Base-by-base conservation (phyloP, 2,888 invertebrate species). In the Ptilodon capucinus region DNA sequence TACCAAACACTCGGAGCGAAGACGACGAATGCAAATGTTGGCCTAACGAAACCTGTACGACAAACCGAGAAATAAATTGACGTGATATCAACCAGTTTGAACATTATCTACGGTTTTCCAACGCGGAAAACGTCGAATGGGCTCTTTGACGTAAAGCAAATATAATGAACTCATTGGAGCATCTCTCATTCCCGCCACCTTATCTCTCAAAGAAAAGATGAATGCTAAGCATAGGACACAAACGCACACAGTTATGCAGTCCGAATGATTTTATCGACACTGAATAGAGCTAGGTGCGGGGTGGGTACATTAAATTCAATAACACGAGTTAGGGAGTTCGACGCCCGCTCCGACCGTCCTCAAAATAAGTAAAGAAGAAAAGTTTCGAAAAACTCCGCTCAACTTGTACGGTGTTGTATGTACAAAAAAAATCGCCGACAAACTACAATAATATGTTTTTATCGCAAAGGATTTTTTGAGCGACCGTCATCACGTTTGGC, bases 231-330 rank as follows among this genome's bases (percentile, higher is more conserved):
- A 6, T 40, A 54, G 48, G 51, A 54, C 52, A 50, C 53, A 56
- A 57, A 60, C 55, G 55, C 57, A 54, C 51, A 65, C 54, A 64
- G 70, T 61, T 68, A 71, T 68, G 60, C 61, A 68, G 58, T 76
- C 74, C 73, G 72, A 81, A 79, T 83, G 82, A 85, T 84, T 81
- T 81, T 80, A 82, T 85, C 80, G 79, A 73, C 77, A 78, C 77
- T 76, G 81, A 81, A 81, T 80, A 78, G 79, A 79, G 72, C 76
- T 82, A 82, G 79, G 81, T 79, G 79, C 74, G 74, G 70, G 74
- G 73, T 81, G 81, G 84, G 85, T 87, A 88, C 85, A 88, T 89
- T 89, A 89, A 89, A 90, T 89, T 91, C 88, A 89, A 91, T 91
- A 91, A 90, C 86, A 79, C 81, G 83, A 90, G 89, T 91, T 91